These are phyloP conservation scores for Puffinus mauretanicus DNA, from an alignment of 2,113 vertebrate genomes.

Conservation along the genomic window DNA sequence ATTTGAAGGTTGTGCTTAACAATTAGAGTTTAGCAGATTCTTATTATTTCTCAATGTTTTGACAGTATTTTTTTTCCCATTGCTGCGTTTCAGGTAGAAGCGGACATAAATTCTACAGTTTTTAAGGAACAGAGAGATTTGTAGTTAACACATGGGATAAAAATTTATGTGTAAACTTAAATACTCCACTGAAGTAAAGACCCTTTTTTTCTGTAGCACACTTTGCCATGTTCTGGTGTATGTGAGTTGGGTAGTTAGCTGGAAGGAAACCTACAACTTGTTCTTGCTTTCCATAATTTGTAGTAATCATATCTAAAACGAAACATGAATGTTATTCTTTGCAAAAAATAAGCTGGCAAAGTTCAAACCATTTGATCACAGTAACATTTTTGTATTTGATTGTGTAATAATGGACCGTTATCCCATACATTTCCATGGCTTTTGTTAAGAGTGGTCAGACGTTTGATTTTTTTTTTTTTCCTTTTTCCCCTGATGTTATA, in stretches of 20 bases:
- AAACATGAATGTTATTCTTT: not conserved
- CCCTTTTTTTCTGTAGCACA: not conserved
- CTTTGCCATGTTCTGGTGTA: not conserved
- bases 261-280: not conserved
- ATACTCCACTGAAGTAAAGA: not conserved
- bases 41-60: not conserved
- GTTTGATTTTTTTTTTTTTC: not conserved
- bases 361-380: not conserved
- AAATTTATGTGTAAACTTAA: not conserved
- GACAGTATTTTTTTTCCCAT: not conserved
- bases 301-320: not conserved
- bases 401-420: not conserved
- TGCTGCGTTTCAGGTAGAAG: not conserved
- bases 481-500: not conserved
- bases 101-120: not conserved
- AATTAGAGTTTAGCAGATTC: not conserved
- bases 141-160: not conserved
- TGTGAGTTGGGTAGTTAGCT: not conserved
- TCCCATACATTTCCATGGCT: not conserved
- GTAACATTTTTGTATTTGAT: not conserved
- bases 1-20: not conserved
- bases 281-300: not conserved
- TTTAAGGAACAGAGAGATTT: not conserved
- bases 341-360: not conserved
- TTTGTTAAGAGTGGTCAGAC: not conserved